Base-by-base conservation (phyloP, 1,140 invertebrate genomes). In the Sycophila sp. region DNA sequence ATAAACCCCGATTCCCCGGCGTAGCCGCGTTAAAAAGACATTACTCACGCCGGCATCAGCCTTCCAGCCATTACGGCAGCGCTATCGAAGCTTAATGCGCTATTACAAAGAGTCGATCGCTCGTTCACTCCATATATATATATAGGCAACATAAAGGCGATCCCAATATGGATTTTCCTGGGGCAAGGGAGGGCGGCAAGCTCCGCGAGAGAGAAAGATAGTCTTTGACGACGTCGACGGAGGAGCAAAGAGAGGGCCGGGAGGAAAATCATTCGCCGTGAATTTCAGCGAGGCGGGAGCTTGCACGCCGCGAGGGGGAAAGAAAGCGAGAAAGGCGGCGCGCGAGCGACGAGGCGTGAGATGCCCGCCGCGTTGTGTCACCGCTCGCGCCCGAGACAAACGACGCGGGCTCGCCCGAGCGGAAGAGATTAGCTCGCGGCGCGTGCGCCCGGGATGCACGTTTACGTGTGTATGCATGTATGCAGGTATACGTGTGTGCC, bases 381-480 rank as follows among this genome's bases (percentile, higher is more conserved):
- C 32, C 13, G 7, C 47, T 26, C 58, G 38, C 26, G 17, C 34
- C 17, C 59, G 71, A 74, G 70, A 76, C 71, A 77, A 78, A 78
- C 73, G 74, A 79, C 63, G 72, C 72, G 72, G 73, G n/a, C n/a
- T n/a, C n/a, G n/a, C n/a, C n/a, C n/a, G 73, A 78, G 77, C 79
- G 77, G 77, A 79, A 78, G 75, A 80, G 77, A 80, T 80, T 79
- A 79, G 74, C 13, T 2, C 55, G 30, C 40, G 28, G 28, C 28
- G 3, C 49, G 22, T 13, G 3, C 6, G 49, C n/a, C 19, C 22
- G 22, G 22, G 11, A n/a, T 22, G 22, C 4, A 2, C 2, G 8
- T n/a, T n/a, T n/a, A n/a, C n/a, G 3, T 7, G 59, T 45, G 4
- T 36, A 36, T 47, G 32, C 19, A 32, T 19, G 10, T 34, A 19